Evolutionary conservation across 2,113 vertebrate genomes (phyloP), one percentile per base, ranked within the genome.

Genomic region (Excalfactoria chinensis): DNA sequence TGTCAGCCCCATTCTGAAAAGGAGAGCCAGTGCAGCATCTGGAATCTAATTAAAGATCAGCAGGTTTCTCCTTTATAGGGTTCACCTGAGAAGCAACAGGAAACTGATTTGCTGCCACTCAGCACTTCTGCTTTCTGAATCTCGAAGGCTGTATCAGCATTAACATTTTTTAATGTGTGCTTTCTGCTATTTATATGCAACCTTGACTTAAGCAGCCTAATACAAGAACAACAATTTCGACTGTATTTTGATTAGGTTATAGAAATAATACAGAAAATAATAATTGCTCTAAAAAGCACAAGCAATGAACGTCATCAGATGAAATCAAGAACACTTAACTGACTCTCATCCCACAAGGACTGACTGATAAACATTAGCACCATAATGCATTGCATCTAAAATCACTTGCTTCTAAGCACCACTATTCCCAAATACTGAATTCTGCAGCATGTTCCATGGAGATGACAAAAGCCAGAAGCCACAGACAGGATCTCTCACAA

Each of bases 11-110:
- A 60, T 51, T 53, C 48, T 72, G 37, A 66, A 78, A 66, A 84
- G 67, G 53, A 6, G 19, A 81, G 66, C 15, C 48, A 67, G 8
- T 22, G 32, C 7, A 9, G 73, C 58, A 81, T 21, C 71, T 78
- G 40, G 76, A 92, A 92, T 84, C 62, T 86, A 88, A 91, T 89
- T 93, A 93, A 68, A 81, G 62, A 88, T 58, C 30, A 62, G 53
- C 7, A 74, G 16, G 35, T 74, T 86, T 88, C 62, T 86, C 83
- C 53, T 86, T 81, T 78, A 71, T 40, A 78, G 78, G 23, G 56
- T 78, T 90, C 86, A 75, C 66, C 32, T 25, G 53, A 68, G 16
- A 74, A 86, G 21, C 51, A 48, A 68, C 30, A 81, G 58, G 19
- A 88, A 86, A 68, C 35, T 2, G 0, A 82, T 82, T 11, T 88